Conservation (phyloP, 2,797 vertebrate species). For the Otolemur crassicaudatus region DNA sequence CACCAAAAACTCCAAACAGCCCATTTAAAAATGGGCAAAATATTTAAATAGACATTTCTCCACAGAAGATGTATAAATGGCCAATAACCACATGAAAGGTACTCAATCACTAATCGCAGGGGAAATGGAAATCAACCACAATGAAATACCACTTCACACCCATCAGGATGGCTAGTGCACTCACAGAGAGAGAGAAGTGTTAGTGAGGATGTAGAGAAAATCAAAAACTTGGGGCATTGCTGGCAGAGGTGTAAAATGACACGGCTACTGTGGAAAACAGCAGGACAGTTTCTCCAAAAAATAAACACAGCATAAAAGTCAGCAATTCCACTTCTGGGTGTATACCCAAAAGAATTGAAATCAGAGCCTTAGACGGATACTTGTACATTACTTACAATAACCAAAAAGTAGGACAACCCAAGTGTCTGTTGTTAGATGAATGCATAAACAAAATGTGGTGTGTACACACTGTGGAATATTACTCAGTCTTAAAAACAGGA, state of each 20-base stretch:
- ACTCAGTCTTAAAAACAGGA: background rate
- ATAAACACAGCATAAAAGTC: background rate
- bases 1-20: background rate
- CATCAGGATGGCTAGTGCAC: background rate
- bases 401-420: background rate
- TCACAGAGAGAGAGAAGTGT: background rate
- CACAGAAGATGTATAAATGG: background rate
- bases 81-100: background rate
- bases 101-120: background rate
- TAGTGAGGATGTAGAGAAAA: background rate
- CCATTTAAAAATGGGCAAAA: background rate
- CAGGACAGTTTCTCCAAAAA: background rate
- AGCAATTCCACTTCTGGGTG: background rate
- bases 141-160: background rate
- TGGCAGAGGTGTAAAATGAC: background rate
- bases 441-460: background rate
- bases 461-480: background rate
- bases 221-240: background rate
- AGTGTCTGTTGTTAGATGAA: background rate
- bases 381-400: background rate
- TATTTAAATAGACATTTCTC: background rate
- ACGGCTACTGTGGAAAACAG: background rate
- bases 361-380: background rate
- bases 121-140: slow-evolving; percentile 6
- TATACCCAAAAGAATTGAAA: background rate